Conservation (phyloP, 2,113 vertebrate species). For the Psittacula cyanocephala region DNA sequence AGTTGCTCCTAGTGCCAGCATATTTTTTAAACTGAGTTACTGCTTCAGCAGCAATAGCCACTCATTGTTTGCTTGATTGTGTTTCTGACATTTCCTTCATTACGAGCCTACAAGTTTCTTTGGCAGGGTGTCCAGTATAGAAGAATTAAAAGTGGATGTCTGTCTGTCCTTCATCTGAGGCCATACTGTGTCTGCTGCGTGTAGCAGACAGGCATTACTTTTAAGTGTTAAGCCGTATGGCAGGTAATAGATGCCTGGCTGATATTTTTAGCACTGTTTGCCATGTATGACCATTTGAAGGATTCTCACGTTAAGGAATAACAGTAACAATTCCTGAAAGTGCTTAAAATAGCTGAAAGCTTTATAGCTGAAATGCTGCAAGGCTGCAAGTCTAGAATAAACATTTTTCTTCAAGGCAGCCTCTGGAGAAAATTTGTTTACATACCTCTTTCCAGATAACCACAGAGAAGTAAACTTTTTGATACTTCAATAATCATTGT, state of each 20-base stretch:
- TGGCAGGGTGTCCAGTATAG: neutral
- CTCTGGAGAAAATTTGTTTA: neutral
- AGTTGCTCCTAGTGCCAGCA: neutral
- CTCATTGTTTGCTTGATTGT: neutral
- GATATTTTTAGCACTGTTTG: neutral
- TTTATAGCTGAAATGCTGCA: neutral
- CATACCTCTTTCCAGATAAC: neutral
- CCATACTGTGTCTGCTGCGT: neutral
- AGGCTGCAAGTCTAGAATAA: neutral
- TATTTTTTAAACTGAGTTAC: neutral
- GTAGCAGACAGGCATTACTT: neutral
- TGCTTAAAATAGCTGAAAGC: neutral
- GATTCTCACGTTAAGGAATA: neutral
- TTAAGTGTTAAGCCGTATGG: neutral
- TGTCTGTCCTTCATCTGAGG: neutral
- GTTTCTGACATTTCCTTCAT: neutral
- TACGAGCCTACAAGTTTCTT: neutral
- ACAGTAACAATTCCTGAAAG: neutral
- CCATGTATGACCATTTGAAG: neutral
- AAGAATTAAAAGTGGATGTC: neutral
- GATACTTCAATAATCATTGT: neutral
- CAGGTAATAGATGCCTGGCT: neutral
- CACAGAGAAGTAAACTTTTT: neutral
- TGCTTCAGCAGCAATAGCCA: neutral
- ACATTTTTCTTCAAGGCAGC: neutral